phyloP scores from a whole-genome alignment of 2,888 invertebrate species.

The Lycia hirtaria region DNA sequence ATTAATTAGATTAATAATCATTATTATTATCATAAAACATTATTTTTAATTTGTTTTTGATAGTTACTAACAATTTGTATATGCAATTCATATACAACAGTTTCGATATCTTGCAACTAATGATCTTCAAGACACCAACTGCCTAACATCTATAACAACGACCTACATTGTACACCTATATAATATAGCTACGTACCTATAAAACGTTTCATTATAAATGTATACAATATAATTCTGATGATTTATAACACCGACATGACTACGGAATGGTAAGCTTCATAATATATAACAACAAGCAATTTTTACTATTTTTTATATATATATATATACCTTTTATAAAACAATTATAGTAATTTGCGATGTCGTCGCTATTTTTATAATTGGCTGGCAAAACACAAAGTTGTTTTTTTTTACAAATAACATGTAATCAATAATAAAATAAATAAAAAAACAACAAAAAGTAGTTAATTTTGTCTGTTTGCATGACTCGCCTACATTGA shows the following conservation, averaged over 20 bases:
- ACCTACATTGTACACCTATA: constrained; percentile 57
- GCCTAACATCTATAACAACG: constrained; percentile 73
- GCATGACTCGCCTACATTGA: too few relatives aligned
- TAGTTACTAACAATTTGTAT: not conserved
- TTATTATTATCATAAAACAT: too few relatives aligned
- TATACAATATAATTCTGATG: constrained; percentile 69
- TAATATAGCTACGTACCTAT: constrained; percentile 55
- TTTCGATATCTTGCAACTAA: constrained; percentile 54
- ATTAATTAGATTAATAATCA: too few relatives aligned
- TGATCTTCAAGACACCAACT: constrained; percentile 61
- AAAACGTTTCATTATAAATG: constrained; percentile 78
- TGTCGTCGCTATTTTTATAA: not conserved
- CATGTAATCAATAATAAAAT: too few relatives aligned
- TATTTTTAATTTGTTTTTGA: too few relatives aligned
- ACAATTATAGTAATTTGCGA: not conserved
- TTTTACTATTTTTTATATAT: constrained; percentile 40
- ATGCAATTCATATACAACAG: constrained; percentile 19
- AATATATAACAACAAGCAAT: constrained; percentile 72
- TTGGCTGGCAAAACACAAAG: constrained; percentile 1
- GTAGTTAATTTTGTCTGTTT: too few relatives aligned
- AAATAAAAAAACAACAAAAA: too few relatives aligned
- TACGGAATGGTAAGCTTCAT: constrained; percentile 68
- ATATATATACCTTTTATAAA: not conserved
- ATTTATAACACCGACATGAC: constrained; percentile 67
- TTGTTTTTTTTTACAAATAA: not conserved